Evolutionary conservation across 1,140 invertebrate genomes (phyloP).

Genomic region (Glomeris maerens): DNA sequence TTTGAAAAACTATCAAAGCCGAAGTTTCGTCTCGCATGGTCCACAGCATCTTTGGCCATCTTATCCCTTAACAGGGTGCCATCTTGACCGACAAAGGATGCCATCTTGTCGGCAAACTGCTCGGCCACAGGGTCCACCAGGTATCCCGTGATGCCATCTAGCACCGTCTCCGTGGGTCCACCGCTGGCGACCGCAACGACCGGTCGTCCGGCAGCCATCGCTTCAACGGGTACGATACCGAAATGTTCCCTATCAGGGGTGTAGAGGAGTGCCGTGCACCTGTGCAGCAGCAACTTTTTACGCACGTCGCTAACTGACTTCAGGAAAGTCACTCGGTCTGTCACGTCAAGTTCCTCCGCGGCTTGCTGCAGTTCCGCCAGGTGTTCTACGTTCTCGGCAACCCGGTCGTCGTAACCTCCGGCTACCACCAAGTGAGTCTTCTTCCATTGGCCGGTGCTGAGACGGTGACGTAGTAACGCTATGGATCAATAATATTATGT

Average conservation of each 20-base stretch:
- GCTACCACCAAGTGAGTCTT: slow-evolving; percentile 76
- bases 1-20: background rate
- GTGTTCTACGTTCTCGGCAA: slow-evolving; percentile 79
- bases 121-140: slow-evolving; percentile 52
- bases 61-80: slow-evolving; percentile 30
- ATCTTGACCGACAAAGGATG: slow-evolving; percentile 42
- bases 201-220: slow-evolving; percentile 85
- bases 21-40: background rate
- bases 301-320: slow-evolving; percentile 70
- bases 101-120: slow-evolving; percentile 66
- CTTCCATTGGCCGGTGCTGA: slow-evolving; percentile 31
- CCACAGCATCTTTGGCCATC: slow-evolving; percentile 46
- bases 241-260: slow-evolving; percentile 97
- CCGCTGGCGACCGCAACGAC: slow-evolving; percentile 92
- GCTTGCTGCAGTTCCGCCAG: slow-evolving; percentile 58
- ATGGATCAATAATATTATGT: slow-evolving; percentile 1
- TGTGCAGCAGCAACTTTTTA: slow-evolving; percentile 62
- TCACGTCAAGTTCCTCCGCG: slow-evolving; percentile 47
- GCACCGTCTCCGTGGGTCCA: slow-evolving; percentile 86
- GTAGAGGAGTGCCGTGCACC: slow-evolving; percentile 69
- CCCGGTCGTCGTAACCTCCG: slow-evolving; percentile 86
- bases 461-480: background rate
- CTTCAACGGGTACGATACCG: slow-evolving; percentile 97
- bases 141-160: slow-evolving; percentile 76
- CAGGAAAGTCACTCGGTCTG: slow-evolving; percentile 63